These are phyloP conservation scores for Zaprionus tsacasi DNA, from an alignment of 1,140 invertebrate species.

Conservation along the genomic window DNA sequence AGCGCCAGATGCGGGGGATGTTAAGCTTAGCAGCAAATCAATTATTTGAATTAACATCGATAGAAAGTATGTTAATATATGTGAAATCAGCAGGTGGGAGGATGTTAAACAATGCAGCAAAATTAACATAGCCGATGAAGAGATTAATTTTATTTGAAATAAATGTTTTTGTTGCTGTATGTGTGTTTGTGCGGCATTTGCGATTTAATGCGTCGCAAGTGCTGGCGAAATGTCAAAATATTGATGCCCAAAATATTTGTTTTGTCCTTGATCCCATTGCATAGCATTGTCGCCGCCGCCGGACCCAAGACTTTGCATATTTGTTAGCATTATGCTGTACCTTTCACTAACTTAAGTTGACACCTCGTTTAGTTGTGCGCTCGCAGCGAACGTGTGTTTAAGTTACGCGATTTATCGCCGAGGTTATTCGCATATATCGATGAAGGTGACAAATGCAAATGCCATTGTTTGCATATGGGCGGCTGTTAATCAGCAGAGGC, in stretches of 20 bases:
- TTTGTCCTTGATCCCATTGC: conserved; percentile 57
- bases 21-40: too few species aligned
- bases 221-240: conserved; percentile 65
- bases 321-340: conserved; percentile 73
- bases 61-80: not conserved
- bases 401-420: conserved; percentile 65
- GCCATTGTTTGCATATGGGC: conserved; percentile 61
- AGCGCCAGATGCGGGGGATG: not conserved
- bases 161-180: too few species aligned
- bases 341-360: conserved; percentile 77
- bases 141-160: too few species aligned
- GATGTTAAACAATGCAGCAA: not conserved
- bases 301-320: conserved; percentile 31
- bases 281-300: too few species aligned
- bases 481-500: conserved; percentile 52
- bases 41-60: not conserved
- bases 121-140: not conserved
- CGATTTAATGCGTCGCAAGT: conserved; percentile 36
- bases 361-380: conserved; percentile 62
- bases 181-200: not conserved
- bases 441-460: conserved; percentile 74
- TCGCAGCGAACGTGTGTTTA: conserved; percentile 6
- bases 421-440: conserved; percentile 26
- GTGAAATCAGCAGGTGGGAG: not conserved
- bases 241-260: conserved; percentile 37